Evolutionary conservation across 2,888 invertebrate genomes (phyloP).

Genomic region (Branchinecta sandiegonensis): DNA sequence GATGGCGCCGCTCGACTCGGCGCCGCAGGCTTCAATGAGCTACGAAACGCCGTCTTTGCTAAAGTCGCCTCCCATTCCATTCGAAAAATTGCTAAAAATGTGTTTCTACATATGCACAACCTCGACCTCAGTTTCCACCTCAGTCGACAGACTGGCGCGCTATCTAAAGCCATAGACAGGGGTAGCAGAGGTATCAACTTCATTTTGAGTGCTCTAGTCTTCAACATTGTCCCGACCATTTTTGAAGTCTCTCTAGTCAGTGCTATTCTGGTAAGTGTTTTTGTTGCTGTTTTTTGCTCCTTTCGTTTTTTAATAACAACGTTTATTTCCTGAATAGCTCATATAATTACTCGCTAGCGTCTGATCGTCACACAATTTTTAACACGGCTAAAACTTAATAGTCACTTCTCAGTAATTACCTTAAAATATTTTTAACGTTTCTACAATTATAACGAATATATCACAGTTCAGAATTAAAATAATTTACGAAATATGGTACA

Average conservation of each 20-base stretch:
- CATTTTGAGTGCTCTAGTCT: conserved; percentile 87
- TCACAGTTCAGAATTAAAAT: too few relatives aligned
- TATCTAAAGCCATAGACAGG: conserved; percentile 81
- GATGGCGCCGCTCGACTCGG: conserved; percentile 86
- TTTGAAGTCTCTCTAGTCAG: conserved; percentile 86
- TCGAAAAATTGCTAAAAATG: conserved; percentile 78
- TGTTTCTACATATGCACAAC: conserved; percentile 87
- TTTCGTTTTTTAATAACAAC: too few relatives aligned
- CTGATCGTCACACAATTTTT: too few relatives aligned
- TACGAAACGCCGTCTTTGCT: conserved; percentile 94
- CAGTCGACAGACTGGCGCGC: conserved; percentile 80
- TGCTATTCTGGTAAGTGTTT: conserved; percentile 52
- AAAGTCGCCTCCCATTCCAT: conserved; percentile 95
- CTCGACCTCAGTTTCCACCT: conserved; percentile 89
- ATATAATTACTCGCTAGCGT: too few relatives aligned
- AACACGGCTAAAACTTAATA: too few relatives aligned
- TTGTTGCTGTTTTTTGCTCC: too few relatives aligned
- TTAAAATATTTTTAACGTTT: too few relatives aligned
- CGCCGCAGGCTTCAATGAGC: conserved; percentile 83
- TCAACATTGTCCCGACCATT: conserved; percentile 89
- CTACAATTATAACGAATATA: too few relatives aligned
- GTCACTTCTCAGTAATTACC: too few relatives aligned
- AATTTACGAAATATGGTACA: too few relatives aligned
- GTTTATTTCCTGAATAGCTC: too few relatives aligned
- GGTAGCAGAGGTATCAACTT: conserved; percentile 95